A percentile compares a stretch with the other conserved stretches of the same genome.
These are phyloP conservation scores for Emesis russula DNA, from an alignment of 2,888 invertebrate species.

Conservation along the genomic window DNA sequence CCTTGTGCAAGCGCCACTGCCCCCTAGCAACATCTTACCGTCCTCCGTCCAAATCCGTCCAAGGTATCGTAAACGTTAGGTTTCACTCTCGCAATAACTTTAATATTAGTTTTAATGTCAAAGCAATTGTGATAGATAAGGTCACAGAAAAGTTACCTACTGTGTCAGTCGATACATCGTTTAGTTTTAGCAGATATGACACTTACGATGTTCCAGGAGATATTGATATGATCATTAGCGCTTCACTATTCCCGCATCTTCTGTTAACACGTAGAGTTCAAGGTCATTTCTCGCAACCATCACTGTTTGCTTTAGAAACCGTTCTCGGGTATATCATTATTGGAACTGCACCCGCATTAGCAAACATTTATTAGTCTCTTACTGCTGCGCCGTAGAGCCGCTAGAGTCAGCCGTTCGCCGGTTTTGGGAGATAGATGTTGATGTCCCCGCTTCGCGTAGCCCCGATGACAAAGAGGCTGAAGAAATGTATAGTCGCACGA, in stretches of 20 bases:
- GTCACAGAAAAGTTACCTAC: conserved; percentile 53
- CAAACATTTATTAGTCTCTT: not conserved
- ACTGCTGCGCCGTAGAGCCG: not conserved
- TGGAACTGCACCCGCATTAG: not conserved
- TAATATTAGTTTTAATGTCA: conserved; percentile 31
- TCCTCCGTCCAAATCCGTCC: not conserved
- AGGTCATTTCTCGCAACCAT: not conserved
- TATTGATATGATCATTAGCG: not conserved
- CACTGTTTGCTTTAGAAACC: not conserved
- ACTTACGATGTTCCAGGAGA: not conserved
- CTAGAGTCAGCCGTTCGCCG: not conserved
- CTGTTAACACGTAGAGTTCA: no score
- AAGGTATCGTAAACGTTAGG: conserved; percentile 34
- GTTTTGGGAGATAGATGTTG: not conserved
- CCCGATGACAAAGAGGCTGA: not conserved
- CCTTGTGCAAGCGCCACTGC: not conserved
- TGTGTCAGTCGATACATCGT: conserved; percentile 31
- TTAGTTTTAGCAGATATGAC: conserved; percentile 64
- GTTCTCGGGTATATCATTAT: not conserved
- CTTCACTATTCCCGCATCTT: no score
- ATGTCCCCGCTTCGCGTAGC: not conserved
- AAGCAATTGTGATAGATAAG: conserved; percentile 37
- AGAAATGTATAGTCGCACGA: not conserved
- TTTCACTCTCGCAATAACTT: conserved; percentile 45
- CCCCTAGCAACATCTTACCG: not conserved